Conservation (phyloP, 2,797 vertebrate species). For the Eulemur albifrons region DNA sequence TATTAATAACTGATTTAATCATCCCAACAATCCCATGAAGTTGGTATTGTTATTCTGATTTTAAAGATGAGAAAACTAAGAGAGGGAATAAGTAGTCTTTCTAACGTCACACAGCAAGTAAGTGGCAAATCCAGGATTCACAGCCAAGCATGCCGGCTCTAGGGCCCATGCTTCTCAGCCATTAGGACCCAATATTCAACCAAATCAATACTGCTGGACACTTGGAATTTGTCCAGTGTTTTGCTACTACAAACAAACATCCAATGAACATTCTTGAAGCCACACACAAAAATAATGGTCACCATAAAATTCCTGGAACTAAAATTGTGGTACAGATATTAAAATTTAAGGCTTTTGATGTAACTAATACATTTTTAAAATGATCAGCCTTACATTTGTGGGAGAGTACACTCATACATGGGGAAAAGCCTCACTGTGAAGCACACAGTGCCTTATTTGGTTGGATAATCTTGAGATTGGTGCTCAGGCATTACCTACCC, state of each 20-base stretch:
- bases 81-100: background rate
- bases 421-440: background rate
- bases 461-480: background rate
- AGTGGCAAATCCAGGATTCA: background rate
- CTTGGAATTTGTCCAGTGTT: background rate
- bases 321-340: background rate
- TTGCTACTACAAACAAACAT: background rate
- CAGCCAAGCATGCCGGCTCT: background rate
- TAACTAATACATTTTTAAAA: background rate
- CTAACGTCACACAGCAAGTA: background rate
- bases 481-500: background rate
- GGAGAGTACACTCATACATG: background rate
- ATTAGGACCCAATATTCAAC: background rate
- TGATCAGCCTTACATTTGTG: background rate
- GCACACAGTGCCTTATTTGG: background rate
- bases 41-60: background rate
- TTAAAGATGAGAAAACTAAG: conserved; percentile 33
- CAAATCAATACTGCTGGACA: background rate
- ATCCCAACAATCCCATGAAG: background rate
- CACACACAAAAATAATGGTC: background rate
- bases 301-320: background rate
- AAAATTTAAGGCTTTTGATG: background rate
- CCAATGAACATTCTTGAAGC: background rate
- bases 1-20: background rate
- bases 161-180: background rate